Conservation (phyloP, 1,140 invertebrate species). For the Aporrectodea caliginosa region DNA sequence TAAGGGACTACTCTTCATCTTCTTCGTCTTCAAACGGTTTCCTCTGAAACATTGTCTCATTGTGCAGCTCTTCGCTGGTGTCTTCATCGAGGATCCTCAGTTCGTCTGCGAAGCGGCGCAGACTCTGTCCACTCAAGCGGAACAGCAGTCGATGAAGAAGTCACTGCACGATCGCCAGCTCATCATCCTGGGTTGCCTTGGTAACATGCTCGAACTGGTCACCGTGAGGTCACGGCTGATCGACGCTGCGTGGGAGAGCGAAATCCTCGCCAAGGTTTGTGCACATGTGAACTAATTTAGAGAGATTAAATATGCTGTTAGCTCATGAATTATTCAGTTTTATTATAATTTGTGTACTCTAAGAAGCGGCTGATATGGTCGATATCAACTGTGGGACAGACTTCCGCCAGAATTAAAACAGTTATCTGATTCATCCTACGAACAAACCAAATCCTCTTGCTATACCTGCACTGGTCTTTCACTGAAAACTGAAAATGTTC, state of each 20-base stretch:
- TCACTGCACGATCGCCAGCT: constrained; percentile 46
- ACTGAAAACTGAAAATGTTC: too few relatives aligned
- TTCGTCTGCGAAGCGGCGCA: constrained; percentile 49
- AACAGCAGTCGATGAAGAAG: constrained; percentile 37
- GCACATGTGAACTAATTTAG: too few relatives aligned
- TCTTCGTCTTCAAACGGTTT: not conserved
- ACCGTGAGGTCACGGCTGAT: constrained; percentile 39
- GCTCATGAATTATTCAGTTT: too few relatives aligned
- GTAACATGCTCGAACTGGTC: constrained; percentile 42
- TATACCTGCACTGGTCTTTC: too few relatives aligned
- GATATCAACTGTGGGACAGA: too few relatives aligned
- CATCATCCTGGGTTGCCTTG: constrained; percentile 39
- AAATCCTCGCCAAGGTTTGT: constrained; percentile 49
- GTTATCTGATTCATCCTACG: too few relatives aligned
- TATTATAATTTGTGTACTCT: too few relatives aligned
- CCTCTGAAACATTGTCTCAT: not conserved
- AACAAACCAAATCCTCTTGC: too few relatives aligned
- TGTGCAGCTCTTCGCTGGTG: constrained; percentile 49
- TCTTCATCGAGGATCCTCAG: constrained; percentile 50
- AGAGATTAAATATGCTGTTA: too few relatives aligned
- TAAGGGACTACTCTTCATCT: too few relatives aligned
- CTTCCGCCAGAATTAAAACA: too few relatives aligned
- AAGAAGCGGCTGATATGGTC: too few relatives aligned
- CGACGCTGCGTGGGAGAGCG: constrained; percentile 49
- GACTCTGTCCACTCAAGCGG: constrained; percentile 35